Conservation (phyloP, 2,113 vertebrate genomes). For the Ophthalmotilapia sp. region DNA sequence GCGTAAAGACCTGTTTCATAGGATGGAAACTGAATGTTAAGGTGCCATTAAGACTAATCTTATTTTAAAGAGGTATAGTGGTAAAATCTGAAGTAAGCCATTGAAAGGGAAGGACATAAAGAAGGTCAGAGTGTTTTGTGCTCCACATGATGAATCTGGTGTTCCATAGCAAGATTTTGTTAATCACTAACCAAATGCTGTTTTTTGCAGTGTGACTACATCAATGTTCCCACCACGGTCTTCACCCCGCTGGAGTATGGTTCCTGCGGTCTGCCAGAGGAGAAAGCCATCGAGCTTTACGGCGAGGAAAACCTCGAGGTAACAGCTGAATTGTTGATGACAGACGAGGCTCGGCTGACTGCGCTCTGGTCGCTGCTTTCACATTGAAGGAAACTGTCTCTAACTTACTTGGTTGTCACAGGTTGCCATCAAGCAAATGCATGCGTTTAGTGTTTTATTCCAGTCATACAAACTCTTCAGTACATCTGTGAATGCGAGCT, state of each 20-base stretch:
- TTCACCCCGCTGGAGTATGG: conserved; percentile 97
- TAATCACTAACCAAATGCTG: neutral
- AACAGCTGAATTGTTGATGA: neutral
- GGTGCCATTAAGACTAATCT: neutral
- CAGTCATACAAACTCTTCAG: neutral
- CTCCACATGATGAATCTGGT: neutral
- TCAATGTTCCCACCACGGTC: conserved; percentile 90
- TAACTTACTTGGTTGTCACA: neutral
- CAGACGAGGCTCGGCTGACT: neutral
- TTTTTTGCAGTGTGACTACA: conserved; percentile 86
- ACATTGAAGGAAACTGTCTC: fast-evolving
- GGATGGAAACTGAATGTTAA: neutral
- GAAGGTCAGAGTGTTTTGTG: neutral
- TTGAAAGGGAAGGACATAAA: neutral
- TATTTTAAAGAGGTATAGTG: neutral
- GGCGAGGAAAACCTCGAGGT: conserved; percentile 85
- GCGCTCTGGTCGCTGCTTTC: neutral
- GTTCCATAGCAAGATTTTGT: neutral
- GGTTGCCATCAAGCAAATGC: neutral
- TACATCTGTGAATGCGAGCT: neutral
- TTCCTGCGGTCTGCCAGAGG: conserved; percentile 87
- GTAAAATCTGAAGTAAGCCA: neutral
- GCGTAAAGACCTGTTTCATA: fast-evolving
- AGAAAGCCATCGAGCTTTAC: conserved; percentile 76
- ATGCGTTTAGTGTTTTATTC: neutral